Conservation (phyloP, 1,140 invertebrate genomes). For the Diachasma alloeum region DNA sequence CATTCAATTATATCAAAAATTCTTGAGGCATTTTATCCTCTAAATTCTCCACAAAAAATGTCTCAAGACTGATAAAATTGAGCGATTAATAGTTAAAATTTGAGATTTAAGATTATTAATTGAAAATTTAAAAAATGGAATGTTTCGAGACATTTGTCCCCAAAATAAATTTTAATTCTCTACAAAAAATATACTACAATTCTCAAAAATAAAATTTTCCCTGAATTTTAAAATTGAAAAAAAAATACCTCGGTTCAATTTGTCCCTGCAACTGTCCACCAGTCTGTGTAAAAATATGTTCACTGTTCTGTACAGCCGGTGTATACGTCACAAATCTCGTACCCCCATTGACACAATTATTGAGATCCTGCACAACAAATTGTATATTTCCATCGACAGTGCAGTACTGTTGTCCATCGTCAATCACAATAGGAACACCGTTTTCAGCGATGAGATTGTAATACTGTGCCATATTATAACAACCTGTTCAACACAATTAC, state of each 20-base stretch:
- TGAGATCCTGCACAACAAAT: constrained; percentile 54
- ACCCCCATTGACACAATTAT: constrained; percentile 51
- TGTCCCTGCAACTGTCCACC: constrained; percentile 46
- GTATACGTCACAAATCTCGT: constrained; percentile 53
- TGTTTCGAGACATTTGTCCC: too few relatives aligned
- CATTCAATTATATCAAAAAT: too few relatives aligned
- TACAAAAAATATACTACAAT: neutral
- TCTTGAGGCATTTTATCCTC: too few relatives aligned
- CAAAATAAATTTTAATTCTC: too few relatives aligned
- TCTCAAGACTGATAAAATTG: too few relatives aligned
- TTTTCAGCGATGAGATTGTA: constrained; percentile 57
- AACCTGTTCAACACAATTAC: neutral
- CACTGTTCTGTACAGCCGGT: constrained; percentile 46
- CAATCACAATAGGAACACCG: constrained; percentile 54
- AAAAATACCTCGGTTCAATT: constrained; percentile 57
- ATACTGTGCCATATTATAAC: constrained; percentile 62
- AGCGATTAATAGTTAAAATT: too few relatives aligned
- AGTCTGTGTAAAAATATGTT: constrained; percentile 47
- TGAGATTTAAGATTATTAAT: too few relatives aligned
- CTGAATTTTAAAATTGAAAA: too few relatives aligned
- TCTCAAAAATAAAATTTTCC: neutral
- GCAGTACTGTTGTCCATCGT: constrained; percentile 54
- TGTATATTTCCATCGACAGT: constrained; percentile 55
- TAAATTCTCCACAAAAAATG: too few relatives aligned
- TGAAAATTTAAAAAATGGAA: too few relatives aligned